These are phyloP conservation scores for Asteroscopus sphinx DNA, from an alignment of 2,888 invertebrate species.

Conservation along the genomic window DNA sequence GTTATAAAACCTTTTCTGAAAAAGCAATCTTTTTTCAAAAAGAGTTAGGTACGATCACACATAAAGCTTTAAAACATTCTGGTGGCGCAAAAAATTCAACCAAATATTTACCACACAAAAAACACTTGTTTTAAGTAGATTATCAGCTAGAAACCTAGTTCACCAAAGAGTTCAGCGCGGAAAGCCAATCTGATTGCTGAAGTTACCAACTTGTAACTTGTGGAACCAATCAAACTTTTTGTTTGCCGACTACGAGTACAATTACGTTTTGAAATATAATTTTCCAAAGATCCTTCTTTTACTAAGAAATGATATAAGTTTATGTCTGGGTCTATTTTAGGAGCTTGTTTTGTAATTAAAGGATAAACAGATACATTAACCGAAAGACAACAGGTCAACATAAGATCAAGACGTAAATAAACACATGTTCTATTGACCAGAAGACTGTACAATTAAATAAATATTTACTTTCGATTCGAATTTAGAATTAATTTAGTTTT, in stretches of 20 bases:
- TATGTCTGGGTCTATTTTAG: conserved; percentile 23
- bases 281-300: conserved; percentile 18
- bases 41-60: no score
- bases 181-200: conserved; percentile 45
- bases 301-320: conserved; percentile 18
- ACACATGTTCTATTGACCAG: conserved; percentile 11
- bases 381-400: conserved; percentile 25
- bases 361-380: conserved; percentile 18
- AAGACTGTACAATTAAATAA: not conserved
- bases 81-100: no score
- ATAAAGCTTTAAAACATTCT: no score
- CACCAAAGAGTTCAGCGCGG: conserved; percentile 13
- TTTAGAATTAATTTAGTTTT: not conserved
- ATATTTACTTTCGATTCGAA: not conserved
- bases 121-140: not conserved
- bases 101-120: no score
- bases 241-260: conserved; percentile 53
- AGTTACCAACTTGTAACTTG: conserved; percentile 37
- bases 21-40: no score
- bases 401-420: conserved; percentile 24
- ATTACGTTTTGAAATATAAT: conserved; percentile 49
- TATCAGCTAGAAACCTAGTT: conserved; percentile 17
- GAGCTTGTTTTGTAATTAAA: conserved; percentile 27
- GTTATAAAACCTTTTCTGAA: no score
- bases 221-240: conserved; percentile 58